These are phyloP conservation scores for Chondrilla cf. caribensis DNA, from an alignment of 37 sponge, comb jelly and placozoan species.

Conservation along the genomic window DNA sequence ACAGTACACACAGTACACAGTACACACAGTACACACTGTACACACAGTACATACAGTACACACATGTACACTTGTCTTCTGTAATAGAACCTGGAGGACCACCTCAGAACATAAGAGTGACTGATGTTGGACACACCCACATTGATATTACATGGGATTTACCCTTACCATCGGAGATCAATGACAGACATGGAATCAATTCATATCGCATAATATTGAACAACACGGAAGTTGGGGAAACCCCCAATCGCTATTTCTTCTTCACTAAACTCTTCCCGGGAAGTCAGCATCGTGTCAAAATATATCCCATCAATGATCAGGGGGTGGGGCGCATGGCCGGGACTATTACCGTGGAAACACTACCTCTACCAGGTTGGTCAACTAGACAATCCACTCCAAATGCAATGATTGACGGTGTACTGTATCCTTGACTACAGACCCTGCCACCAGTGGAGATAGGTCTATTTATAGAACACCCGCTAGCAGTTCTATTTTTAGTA, in stretches of 20 bases:
- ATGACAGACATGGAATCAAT: not conserved
- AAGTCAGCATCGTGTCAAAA: not conserved
- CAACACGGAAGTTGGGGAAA: not conserved
- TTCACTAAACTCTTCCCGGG: not conserved
- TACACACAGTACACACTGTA: too few relatives aligned
- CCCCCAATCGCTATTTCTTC: not conserved
- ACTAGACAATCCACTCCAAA: too few relatives aligned
- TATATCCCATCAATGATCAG: not conserved
- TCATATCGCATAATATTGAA: not conserved
- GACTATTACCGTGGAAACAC: too few relatives aligned
- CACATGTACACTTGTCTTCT: too few relatives aligned
- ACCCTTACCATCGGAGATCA: not conserved
- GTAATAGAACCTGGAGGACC: not conserved
- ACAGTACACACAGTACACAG: too few relatives aligned
- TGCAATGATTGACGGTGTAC: too few relatives aligned
- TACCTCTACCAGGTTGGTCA: too few relatives aligned
- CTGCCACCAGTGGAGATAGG: too few relatives aligned
- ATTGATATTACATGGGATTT: not conserved
- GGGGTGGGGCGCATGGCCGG: not conserved
- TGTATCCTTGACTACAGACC: too few relatives aligned
- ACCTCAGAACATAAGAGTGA: not conserved
- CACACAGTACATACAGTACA: too few relatives aligned
- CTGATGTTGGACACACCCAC: not conserved
- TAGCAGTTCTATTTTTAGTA: too few relatives aligned
- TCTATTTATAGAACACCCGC: too few relatives aligned